Percentiles rank a stretch among this genome's conserved stretches.
Conservation (phyloP, 1,140 invertebrate genomes). For the Condylostylus longicornis region DNA sequence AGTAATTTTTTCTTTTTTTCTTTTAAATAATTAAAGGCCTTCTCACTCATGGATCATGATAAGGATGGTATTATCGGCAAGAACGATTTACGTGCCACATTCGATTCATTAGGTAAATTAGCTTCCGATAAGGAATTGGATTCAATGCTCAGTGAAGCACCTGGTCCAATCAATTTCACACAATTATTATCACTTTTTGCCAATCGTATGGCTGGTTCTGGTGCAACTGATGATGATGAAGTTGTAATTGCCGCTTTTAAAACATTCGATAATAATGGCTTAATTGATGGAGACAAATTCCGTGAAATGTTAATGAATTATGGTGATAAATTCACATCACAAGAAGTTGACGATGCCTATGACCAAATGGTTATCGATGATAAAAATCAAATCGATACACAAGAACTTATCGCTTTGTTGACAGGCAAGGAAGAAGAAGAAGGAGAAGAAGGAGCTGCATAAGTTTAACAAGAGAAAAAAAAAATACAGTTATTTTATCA, state of each 20-base stretch:
- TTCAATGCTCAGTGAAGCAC: conserved; percentile 76
- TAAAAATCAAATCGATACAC: conserved; percentile 83
- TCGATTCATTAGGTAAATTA: conserved; percentile 84
- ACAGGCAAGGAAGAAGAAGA: conserved; percentile 67
- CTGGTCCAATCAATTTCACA: conserved; percentile 91
- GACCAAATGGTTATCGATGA: conserved; percentile 91
- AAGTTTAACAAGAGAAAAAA: conserved; percentile 9
- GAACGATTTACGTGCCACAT: conserved; percentile 87
- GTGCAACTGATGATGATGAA: conserved; percentile 79
- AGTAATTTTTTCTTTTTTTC: conserved; percentile 14
- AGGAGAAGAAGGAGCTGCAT: conserved; percentile 43
- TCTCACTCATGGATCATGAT: conserved; percentile 96
- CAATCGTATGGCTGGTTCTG: conserved; percentile 65
- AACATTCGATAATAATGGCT: conserved; percentile 83
- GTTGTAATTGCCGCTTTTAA: conserved; percentile 89
- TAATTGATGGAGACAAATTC: conserved; percentile 79
- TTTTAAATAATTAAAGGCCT: conserved; percentile 47
- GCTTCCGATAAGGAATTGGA: conserved; percentile 81
- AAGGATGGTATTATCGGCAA: conserved; percentile 96
- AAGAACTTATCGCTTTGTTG: conserved; percentile 70
- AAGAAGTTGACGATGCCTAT: conserved; percentile 88
- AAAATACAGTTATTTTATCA: not conserved
- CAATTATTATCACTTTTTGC: conserved; percentile 85
- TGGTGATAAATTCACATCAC: conserved; percentile 88
- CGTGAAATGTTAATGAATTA: conserved; percentile 88